phyloP scores from a whole-genome alignment of 2,888 invertebrate species.

The Synergus umbraculus region DNA sequence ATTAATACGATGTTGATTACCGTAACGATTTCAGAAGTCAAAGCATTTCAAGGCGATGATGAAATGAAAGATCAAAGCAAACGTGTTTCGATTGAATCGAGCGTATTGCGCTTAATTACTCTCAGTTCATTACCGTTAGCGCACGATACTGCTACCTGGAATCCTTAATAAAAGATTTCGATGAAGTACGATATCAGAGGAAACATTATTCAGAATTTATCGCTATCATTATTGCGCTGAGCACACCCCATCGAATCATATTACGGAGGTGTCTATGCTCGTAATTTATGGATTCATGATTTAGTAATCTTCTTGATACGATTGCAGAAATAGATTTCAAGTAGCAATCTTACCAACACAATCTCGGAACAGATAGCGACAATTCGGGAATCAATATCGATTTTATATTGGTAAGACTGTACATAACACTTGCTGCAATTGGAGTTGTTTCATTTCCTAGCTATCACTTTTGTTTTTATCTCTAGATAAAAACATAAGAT shows the following conservation, averaged over 20 bases:
- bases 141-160: constrained; percentile 8
- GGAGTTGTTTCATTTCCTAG: too few relatives aligned
- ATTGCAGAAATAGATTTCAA: too few relatives aligned
- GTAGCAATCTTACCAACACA: too few relatives aligned
- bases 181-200: neutral
- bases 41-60: neutral
- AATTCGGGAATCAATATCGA: too few relatives aligned
- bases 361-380: too few relatives aligned
- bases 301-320: too few relatives aligned
- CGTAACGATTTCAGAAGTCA: neutral
- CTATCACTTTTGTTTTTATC: too few relatives aligned
- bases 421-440: too few relatives aligned
- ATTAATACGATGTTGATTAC: neutral
- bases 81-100: constrained; percentile 7
- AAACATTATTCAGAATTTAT: constrained; percentile 2
- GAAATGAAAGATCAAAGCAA: neutral
- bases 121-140: constrained; percentile 15
- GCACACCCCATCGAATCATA: neutral
- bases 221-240: neutral
- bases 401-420: too few relatives aligned
- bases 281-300: neutral
- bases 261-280: constrained; percentile 5
- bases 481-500: too few relatives aligned
- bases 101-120: constrained; percentile 23
- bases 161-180: constrained; percentile 4